Percentiles rank a stretch among this genome's conserved stretches.
Conservation (phyloP, 2,888 invertebrate species). For the Exocentrus adspersus region DNA sequence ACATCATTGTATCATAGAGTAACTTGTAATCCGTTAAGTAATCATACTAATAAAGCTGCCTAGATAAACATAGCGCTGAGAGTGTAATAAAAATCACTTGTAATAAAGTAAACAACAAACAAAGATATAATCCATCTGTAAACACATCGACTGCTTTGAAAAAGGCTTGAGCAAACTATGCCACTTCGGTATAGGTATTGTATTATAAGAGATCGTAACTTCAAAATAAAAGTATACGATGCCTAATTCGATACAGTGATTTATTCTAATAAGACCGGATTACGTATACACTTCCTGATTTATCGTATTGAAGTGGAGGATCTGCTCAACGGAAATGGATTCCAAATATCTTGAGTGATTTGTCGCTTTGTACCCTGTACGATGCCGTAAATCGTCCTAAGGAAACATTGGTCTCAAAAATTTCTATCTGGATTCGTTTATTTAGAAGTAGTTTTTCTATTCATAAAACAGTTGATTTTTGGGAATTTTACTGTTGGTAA, state of each 20-base stretch:
- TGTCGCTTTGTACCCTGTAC: slow-evolving; percentile 35
- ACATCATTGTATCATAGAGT: no score
- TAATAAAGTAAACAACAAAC: slow-evolving; percentile 8
- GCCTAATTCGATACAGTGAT: slow-evolving; percentile 21
- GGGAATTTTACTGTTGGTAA: neutral
- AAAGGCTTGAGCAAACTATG: slow-evolving; percentile 4
- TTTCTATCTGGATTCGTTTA: neutral
- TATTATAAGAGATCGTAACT: slow-evolving; percentile 11
- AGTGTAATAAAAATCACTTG: slow-evolving; percentile 9
- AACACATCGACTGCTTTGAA: slow-evolving; percentile 16
- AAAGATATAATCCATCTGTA: slow-evolving; percentile 11
- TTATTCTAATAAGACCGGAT: slow-evolving; percentile 21
- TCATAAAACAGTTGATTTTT: neutral
- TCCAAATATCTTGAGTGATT: slow-evolving; percentile 41
- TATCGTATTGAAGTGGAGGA: slow-evolving; percentile 38
- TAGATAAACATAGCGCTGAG: neutral
- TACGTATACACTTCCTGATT: slow-evolving; percentile 30
- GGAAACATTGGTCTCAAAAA: neutral
- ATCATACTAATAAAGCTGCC: neutral
- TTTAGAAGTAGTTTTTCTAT: no score
- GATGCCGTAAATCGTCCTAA: slow-evolving; percentile 23
- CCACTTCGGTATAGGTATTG: neutral
- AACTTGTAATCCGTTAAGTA: no score
- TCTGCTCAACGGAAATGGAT: slow-evolving; percentile 38
- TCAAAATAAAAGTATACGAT: slow-evolving; percentile 26